Conservation (phyloP, 2,113 vertebrate species). For the Patagioenas fasciata region DNA sequence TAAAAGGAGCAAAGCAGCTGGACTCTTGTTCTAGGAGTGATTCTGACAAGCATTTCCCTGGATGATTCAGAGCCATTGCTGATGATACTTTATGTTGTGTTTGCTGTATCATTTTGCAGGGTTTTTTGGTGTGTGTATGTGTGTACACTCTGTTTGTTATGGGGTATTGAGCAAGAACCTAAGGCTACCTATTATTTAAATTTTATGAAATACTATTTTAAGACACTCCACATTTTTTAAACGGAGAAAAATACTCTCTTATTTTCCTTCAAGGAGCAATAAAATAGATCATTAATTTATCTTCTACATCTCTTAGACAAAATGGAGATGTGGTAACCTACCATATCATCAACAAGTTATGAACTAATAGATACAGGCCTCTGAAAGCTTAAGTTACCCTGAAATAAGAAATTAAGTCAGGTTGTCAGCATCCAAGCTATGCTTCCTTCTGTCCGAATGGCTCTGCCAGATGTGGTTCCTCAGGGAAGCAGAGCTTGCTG, state of each 20-base stretch:
- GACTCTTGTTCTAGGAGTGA: neutral
- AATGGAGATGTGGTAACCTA: neutral
- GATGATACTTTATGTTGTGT: neutral
- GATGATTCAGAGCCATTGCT: neutral
- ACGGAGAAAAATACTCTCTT: neutral
- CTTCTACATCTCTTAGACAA: neutral
- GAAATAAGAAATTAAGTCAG: neutral
- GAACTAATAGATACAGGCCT: neutral
- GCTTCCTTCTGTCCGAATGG: neutral
- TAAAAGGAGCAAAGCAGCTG: neutral
- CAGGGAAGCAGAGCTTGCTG: neutral
- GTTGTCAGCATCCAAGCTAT: neutral
- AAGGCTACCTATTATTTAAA: neutral
- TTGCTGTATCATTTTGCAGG: neutral
- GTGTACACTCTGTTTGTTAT: fast-evolving
- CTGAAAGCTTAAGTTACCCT: neutral
- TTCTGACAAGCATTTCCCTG: neutral
- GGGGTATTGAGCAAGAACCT: neutral
- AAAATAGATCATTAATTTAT: neutral
- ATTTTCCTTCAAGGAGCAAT: neutral
- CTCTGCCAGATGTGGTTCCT: neutral
- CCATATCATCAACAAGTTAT: neutral
- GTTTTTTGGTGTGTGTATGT: neutral
- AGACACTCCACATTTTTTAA: neutral
- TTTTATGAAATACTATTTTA: neutral